Percentiles rank a stretch among this genome's conserved stretches.
Conservation (phyloP, 2,888 invertebrate genomes). For the Alloscopus bannaensis region DNA sequence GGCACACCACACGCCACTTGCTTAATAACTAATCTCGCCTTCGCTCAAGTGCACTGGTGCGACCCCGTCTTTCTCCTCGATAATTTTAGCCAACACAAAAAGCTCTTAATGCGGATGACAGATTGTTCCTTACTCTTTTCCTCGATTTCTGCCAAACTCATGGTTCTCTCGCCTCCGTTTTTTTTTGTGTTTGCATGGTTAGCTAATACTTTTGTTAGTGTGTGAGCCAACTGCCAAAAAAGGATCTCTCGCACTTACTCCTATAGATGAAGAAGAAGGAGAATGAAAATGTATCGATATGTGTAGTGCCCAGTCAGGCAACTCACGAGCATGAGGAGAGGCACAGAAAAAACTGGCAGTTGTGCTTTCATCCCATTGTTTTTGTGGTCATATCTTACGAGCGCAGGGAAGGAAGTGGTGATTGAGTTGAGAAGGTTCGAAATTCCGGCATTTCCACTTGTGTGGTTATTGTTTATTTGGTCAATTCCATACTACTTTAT, state of each 20-base stretch:
- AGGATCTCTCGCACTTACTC: neutral
- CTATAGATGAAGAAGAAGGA: neutral
- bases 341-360: no score
- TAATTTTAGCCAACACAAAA: constrained; percentile 41
- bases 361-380: no score
- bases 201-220: constrained; percentile 19
- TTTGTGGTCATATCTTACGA: neutral
- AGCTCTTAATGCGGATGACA: constrained; percentile 61
- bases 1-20: constrained; percentile 1
- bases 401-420: constrained; percentile 55
- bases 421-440: constrained; percentile 64
- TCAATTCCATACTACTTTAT: constrained; percentile 21
- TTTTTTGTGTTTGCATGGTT: constrained; percentile 41
- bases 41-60: constrained; percentile 13
- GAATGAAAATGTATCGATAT: neutral
- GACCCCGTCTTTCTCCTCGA: neutral
- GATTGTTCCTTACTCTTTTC: constrained; percentile 47
- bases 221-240: constrained; percentile 59
- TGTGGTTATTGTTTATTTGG: constrained; percentile 22
- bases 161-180: constrained; percentile 8
- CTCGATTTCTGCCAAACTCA: constrained; percentile 52
- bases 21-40: constrained; percentile 9
- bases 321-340: no score
- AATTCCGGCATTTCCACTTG: constrained; percentile 59
- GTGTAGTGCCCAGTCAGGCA: neutral